phyloP scores from a whole-genome alignment of 1,140 invertebrate species.

The Gonioctena quinquepunctata region DNA sequence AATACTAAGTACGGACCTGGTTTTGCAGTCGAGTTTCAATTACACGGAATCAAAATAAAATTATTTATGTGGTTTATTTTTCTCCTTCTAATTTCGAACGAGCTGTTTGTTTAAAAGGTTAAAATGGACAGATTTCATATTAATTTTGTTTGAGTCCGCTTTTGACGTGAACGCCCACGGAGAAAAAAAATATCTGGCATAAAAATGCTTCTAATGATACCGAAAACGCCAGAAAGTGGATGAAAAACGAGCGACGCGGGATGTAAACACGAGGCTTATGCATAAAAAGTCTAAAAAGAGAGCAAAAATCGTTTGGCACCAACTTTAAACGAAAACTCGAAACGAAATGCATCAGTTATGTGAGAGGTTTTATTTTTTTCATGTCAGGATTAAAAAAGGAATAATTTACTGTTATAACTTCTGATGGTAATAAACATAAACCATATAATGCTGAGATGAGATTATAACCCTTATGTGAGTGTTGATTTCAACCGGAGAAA shows the following conservation, averaged over 20 bases:
- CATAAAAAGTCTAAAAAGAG: not conserved
- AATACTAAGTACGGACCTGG: too few relatives aligned
- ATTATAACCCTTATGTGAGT: too few relatives aligned
- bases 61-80: not conserved
- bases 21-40: too few relatives aligned
- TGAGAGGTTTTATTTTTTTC: not conserved
- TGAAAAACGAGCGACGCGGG: not conserved
- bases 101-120: not conserved
- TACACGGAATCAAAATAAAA: not conserved
- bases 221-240: not conserved
- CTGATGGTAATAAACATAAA: too few relatives aligned
- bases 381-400: not conserved
- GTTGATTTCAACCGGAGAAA: too few relatives aligned
- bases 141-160: not conserved
- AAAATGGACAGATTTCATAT: not conserved
- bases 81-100: not conserved
- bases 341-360: not conserved
- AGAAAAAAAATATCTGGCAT: not conserved
- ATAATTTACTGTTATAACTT: too few relatives aligned
- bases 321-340: not conserved
- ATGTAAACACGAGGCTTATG: not conserved
- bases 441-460: too few relatives aligned
- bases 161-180: not conserved
- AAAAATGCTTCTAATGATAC: not conserved
- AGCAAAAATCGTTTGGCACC: not conserved